Percentiles rank a stretch among this genome's conserved stretches.
Evolutionary conservation across 2,888 invertebrate genomes (phyloP).

Genomic region (Apamea anceps): DNA sequence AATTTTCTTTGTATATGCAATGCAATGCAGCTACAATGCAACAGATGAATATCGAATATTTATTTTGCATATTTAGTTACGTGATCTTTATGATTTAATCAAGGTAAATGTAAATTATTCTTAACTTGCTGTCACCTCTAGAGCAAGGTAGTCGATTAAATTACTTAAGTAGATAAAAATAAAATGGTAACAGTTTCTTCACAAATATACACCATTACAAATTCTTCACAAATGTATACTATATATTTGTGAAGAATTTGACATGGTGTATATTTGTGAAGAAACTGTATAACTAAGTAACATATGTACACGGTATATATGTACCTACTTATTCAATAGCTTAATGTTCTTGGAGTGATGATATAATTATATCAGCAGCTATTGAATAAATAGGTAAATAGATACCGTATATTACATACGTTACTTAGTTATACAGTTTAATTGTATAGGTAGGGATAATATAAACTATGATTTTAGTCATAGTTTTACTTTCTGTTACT

Average conservation of each 20-base stretch:
- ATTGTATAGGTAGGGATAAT: not conserved
- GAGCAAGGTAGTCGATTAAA: not conserved
- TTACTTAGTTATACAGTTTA: not conserved
- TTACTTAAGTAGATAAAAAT: not conserved
- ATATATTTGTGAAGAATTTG: no score
- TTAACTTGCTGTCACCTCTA: not conserved
- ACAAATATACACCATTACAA: not conserved
- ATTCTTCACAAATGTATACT: no score
- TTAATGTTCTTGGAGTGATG: no score
- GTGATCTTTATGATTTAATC: not conserved
- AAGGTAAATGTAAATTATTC: not conserved
- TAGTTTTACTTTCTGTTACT: constrained; percentile 8
- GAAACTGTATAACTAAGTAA: no score
- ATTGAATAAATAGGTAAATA: not conserved
- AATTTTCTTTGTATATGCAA: constrained; percentile 7
- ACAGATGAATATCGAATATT: constrained; percentile 9
- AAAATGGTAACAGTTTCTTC: not conserved
- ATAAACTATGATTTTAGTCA: not conserved
- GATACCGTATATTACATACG: not conserved
- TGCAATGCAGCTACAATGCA: not conserved
- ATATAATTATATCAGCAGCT: no score
- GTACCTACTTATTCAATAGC: no score
- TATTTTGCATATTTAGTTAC: constrained; percentile 7
- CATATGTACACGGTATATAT: no score
- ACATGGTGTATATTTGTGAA: not conserved